A percentile compares a stretch with the other conserved stretches of the same genome.
These are phyloP conservation scores for Sphyrna mokarran DNA, from an alignment of 2,113 vertebrate species.

Conservation along the genomic window DNA sequence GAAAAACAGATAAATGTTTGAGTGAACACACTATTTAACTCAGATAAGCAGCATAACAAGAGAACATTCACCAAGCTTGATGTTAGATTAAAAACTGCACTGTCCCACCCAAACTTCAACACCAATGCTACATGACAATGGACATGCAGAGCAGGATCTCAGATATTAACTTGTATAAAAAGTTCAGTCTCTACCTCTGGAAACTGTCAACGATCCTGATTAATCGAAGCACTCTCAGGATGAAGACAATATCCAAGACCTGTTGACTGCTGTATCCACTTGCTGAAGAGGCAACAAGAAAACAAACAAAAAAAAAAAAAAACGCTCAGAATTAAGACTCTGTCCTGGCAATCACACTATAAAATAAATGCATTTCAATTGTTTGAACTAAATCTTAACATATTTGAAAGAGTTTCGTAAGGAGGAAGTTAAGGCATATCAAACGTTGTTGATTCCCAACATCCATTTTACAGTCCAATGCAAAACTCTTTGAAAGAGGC, in stretches of 20 bases:
- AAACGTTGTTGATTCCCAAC: not conserved
- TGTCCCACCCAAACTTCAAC: not conserved
- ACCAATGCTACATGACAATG: not conserved
- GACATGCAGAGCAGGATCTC: not conserved
- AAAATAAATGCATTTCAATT: not conserved
- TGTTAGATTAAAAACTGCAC: not conserved
- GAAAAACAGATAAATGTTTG: not conserved
- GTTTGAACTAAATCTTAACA: not conserved
- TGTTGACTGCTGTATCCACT: conserved; percentile 72
- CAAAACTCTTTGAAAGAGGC: not conserved
- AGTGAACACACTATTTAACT: not conserved
- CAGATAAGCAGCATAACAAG: not conserved
- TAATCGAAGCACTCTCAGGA: conserved; percentile 75
- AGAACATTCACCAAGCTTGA: not conserved
- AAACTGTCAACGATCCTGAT: conserved; percentile 79
- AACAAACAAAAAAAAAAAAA: not conserved
- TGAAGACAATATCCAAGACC: conserved; percentile 84
- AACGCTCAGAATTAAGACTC: not conserved
- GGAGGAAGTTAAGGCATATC: not conserved
- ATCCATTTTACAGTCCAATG: not conserved
- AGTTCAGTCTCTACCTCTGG: conserved; percentile 57
- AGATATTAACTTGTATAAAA: not conserved
- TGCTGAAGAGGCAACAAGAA: conserved; percentile 47
- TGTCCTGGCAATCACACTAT: not conserved
- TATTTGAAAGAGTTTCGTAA: not conserved